A percentile compares a stretch with the other conserved stretches of the same genome.
Evolutionary conservation across 2,888 invertebrate genomes (phyloP).

Genomic region (Chloroclysta siterata): DNA sequence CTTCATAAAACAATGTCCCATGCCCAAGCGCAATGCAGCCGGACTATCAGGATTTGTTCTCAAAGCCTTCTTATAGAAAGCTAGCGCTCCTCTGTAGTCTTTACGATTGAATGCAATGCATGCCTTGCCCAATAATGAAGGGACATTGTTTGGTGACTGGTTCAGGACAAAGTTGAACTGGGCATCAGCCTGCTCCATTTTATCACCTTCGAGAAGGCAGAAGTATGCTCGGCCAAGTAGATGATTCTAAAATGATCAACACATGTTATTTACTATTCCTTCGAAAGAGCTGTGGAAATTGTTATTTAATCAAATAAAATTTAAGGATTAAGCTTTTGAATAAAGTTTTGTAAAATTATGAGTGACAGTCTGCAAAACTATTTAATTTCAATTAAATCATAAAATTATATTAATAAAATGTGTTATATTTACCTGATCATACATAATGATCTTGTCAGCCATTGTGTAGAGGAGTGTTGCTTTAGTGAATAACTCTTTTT

Average conservation of each 20-base stretch:
- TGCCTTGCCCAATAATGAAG: slow-evolving; percentile 98
- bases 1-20: slow-evolving; percentile 99
- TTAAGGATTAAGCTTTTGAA: too few relatives aligned
- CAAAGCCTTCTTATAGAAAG: slow-evolving; percentile 98
- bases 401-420: background rate
- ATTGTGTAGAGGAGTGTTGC: slow-evolving; percentile 99
- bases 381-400: too few relatives aligned
- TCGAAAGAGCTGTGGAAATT: too few relatives aligned
- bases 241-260: slow-evolving; percentile 89
- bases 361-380: too few relatives aligned
- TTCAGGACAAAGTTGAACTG: slow-evolving; percentile 99
- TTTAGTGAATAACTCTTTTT: slow-evolving; percentile 96
- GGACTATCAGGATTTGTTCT: slow-evolving; percentile 98
- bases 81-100: slow-evolving; percentile 96
- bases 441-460: slow-evolving; percentile 99
- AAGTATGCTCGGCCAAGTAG: slow-evolving; percentile 98
- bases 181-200: slow-evolving; percentile 99
- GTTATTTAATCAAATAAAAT: too few relatives aligned
- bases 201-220: slow-evolving; percentile 98
- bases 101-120: slow-evolving; percentile 99
- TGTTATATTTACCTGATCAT: slow-evolving; percentile 91
- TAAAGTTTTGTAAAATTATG: too few relatives aligned
- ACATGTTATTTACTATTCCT: background rate
- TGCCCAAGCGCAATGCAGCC: slow-evolving; percentile 97
- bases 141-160: slow-evolving; percentile 97